phyloP scores from a whole-genome alignment of 2,888 invertebrate genomes.

The Ectemnius continuus region DNA sequence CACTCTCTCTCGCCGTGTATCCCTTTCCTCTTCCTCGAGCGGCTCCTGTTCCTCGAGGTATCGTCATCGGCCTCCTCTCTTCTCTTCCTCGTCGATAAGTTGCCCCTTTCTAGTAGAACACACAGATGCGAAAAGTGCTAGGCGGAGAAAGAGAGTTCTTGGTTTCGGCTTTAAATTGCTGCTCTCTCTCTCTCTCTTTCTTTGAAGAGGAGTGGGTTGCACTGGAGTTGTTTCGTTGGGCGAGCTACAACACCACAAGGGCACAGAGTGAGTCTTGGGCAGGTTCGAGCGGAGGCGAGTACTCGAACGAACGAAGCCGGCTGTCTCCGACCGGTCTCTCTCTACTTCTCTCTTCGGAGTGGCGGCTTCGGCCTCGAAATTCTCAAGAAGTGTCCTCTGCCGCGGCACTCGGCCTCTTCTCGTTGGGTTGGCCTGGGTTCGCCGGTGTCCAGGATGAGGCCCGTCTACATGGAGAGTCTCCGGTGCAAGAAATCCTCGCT shows the following conservation, averaged over 20 bases:
- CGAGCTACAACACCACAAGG: too few relatives aligned
- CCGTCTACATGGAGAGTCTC: constrained; percentile 49
- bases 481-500: constrained; percentile 50
- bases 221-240: too few relatives aligned
- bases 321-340: constrained; percentile 3
- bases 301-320: neutral
- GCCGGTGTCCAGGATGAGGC: constrained; percentile 18
- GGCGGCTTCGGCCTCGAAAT: too few relatives aligned
- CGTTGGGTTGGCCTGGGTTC: neutral
- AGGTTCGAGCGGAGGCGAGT: neutral
- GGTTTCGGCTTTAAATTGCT: constrained; percentile 50
- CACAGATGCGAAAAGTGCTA: too few relatives aligned
- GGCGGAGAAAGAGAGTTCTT: constrained; percentile 23
- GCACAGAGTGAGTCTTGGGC: too few relatives aligned
- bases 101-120: too few relatives aligned
- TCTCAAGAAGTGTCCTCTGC: too few relatives aligned
- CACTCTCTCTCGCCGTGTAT: constrained; percentile 10
- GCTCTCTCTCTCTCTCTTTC: constrained; percentile 15
- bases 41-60: constrained; percentile 22
- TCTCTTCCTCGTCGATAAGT: neutral
- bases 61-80: constrained; percentile 25
- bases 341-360: constrained; percentile 1
- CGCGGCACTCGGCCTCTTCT: constrained; percentile 12
- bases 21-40: constrained; percentile 15
- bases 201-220: too few relatives aligned